Conservation (phyloP, 2,888 invertebrate genomes). For the Drosophila histrio region DNA sequence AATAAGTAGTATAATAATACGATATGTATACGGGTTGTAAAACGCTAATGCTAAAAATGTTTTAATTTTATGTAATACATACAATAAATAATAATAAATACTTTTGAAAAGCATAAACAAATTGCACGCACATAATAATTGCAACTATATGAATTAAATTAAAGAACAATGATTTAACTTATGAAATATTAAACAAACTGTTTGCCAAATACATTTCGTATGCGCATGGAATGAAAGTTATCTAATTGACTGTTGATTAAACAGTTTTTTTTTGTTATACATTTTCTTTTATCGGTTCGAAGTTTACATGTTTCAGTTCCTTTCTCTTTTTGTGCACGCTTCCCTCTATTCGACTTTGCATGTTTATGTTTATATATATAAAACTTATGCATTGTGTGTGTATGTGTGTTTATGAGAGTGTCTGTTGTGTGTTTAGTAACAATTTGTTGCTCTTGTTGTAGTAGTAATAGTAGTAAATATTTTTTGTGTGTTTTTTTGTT, state of each 20-base stretch:
- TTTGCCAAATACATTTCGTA: constrained; percentile 53
- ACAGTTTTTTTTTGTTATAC: constrained; percentile 24
- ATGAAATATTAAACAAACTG: constrained; percentile 44
- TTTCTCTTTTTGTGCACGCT: constrained; percentile 49
- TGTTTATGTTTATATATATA: constrained; percentile 22
- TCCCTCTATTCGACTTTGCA: constrained; percentile 46
- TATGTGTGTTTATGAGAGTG: constrained; percentile 17
- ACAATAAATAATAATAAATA: constrained; percentile 75
- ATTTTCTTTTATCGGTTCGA: constrained; percentile 41
- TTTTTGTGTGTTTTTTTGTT: constrained; percentile 20
- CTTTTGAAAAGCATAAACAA: constrained; percentile 78
- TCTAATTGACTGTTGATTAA: constrained; percentile 45
- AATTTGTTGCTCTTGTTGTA: constrained; percentile 52
- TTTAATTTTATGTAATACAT: constrained; percentile 48
- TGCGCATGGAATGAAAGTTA: constrained; percentile 56
- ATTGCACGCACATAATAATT: constrained; percentile 74
- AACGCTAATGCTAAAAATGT: constrained; percentile 42
- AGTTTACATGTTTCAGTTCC: constrained; percentile 53
- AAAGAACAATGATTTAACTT: constrained; percentile 39
- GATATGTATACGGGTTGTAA: constrained; percentile 62
- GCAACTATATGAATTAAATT: constrained; percentile 58
- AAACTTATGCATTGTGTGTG: constrained; percentile 44
- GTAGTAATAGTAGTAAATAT: constrained; percentile 37
- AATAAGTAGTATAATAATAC: constrained; percentile 65
- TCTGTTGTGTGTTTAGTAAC: constrained; percentile 65